These are phyloP conservation scores for Squalus acanthias DNA, from an alignment of 2,797 vertebrate genomes.

Conservation along the genomic window DNA sequence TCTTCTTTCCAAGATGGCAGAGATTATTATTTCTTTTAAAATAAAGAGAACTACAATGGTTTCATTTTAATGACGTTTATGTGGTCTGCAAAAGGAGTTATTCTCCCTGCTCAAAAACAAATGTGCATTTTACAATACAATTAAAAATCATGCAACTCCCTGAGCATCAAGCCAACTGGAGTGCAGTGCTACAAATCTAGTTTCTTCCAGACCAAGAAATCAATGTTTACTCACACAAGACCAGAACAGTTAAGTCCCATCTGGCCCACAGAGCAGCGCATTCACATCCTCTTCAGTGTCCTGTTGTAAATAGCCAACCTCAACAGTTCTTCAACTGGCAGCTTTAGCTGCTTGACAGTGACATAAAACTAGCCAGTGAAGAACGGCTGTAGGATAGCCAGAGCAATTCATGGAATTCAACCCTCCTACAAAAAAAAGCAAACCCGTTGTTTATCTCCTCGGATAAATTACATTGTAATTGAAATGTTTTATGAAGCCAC, in stretches of 20 bases:
- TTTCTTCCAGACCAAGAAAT: constrained; percentile 3
- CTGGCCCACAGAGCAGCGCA: constrained; percentile 46
- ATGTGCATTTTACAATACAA: background rate
- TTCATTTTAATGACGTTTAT: background rate
- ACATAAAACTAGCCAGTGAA: constrained; percentile 99
- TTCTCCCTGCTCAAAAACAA: background rate
- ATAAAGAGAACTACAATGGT: background rate
- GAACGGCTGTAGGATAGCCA: constrained; percentile 98
- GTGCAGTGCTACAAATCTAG: background rate
- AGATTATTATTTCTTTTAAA: background rate
- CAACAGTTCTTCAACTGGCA: constrained; percentile 99
- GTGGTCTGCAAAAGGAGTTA: background rate
- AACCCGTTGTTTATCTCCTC: background rate
- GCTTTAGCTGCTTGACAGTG: constrained; percentile 92
- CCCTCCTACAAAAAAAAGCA: background rate
- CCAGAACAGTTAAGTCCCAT: constrained; percentile 39
- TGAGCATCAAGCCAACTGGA: background rate
- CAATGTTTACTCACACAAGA: constrained; percentile 33
- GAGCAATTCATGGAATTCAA: constrained; percentile 38
- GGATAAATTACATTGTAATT: background rate
- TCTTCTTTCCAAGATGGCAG: background rate
- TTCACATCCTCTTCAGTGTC: constrained; percentile 43
- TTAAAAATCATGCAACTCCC: background rate
- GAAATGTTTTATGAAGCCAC: too few relatives aligned
- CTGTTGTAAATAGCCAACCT: constrained; percentile 75